Evolutionary conservation across 1,140 invertebrate species (phyloP).

Genomic region (Leptinotarsa texana): DNA sequence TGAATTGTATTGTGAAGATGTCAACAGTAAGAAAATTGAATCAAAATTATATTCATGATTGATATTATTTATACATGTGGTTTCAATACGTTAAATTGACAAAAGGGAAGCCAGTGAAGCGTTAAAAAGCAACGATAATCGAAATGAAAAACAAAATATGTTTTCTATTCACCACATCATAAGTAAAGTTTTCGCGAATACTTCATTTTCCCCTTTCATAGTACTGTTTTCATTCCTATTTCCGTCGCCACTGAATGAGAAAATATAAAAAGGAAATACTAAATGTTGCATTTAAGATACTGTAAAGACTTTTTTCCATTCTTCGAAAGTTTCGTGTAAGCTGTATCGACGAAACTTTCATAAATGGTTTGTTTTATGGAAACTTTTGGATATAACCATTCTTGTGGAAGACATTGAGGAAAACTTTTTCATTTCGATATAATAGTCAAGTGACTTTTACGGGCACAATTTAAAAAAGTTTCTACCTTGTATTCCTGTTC

Average conservation of each 20-base stretch:
- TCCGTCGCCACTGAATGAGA: constrained; percentile 1
- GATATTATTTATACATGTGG: too few species aligned
- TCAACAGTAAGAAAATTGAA: too few species aligned
- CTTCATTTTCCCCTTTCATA: neutral
- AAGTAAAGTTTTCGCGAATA: too few species aligned
- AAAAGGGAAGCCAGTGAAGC: too few species aligned
- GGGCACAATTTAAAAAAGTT: neutral
- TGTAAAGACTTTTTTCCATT: neutral
- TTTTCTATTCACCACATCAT: too few species aligned
- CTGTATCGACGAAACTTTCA: neutral
- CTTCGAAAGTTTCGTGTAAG: neutral
- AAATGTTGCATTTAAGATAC: neutral
- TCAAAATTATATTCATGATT: too few species aligned
- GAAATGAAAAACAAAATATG: too few species aligned
- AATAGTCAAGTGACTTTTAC: neutral
- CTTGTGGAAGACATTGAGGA: neutral
- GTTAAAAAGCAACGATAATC: too few species aligned
- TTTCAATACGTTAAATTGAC: too few species aligned
- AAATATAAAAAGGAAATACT: neutral
- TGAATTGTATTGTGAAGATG: too few species aligned
- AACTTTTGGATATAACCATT: constrained; percentile 1
- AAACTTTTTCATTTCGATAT: neutral
- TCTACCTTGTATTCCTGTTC: neutral
- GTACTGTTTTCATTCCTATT: neutral
- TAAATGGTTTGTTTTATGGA: constrained; percentile 4